Percentiles rank a stretch among this genome's conserved stretches.
These are phyloP conservation scores for Paraplagusia blochii DNA, from an alignment of 2,113 vertebrate species.

Conservation along the genomic window DNA sequence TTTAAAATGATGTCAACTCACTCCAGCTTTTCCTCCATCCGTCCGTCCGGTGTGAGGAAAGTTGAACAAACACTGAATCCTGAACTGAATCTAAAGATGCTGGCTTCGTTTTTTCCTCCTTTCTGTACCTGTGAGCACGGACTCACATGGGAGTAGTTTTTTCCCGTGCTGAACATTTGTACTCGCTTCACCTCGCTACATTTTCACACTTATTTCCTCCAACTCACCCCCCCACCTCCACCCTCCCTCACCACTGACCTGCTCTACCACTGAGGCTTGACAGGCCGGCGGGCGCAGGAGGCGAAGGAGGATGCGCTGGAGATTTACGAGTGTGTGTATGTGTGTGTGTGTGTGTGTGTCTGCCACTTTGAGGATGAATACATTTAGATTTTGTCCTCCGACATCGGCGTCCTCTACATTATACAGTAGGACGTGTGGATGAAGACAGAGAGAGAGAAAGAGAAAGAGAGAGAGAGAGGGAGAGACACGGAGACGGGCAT, in stretches of 20 bases:
- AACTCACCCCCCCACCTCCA: too few species aligned
- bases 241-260: conserved; percentile 37
- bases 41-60: conserved; percentile 18
- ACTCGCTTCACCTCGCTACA: conserved; percentile 64
- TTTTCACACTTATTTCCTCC: conserved; percentile 66
- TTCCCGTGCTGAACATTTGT: conserved; percentile 66
- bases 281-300: conserved; percentile 35
- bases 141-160: conserved; percentile 62
- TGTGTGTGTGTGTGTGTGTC: conserved; percentile 48
- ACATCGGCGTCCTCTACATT: conserved; percentile 23
- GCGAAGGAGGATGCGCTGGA: conserved; percentile 23
- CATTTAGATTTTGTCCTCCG: conserved; percentile 62
- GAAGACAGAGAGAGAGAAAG: conserved; percentile 15
- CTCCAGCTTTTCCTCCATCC: conserved; percentile 19
- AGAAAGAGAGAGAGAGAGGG: conserved; percentile 26
- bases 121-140: conserved; percentile 14
- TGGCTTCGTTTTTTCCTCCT: neutral
- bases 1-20: conserved; percentile 65
- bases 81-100: conserved; percentile 27
- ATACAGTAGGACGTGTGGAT: conserved; percentile 19
- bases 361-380: conserved; percentile 51
- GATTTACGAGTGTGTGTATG: conserved; percentile 48
- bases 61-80: conserved; percentile 46
- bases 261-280: conserved; percentile 63
- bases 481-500: conserved; percentile 16